These are phyloP conservation scores for Capromys pilorides DNA, from an alignment of 2,797 vertebrate species.

Conservation along the genomic window DNA sequence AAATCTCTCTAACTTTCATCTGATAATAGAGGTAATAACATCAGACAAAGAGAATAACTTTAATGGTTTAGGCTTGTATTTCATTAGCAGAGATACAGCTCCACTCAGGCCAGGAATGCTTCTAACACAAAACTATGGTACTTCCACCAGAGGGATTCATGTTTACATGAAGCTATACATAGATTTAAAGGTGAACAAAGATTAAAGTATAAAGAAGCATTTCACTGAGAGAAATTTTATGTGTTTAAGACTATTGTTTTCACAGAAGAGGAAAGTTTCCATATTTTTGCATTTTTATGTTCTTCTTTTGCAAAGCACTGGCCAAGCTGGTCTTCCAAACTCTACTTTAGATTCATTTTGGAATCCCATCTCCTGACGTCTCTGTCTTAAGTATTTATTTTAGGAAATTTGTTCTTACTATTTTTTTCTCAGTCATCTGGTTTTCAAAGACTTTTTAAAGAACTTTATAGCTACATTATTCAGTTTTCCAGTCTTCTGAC, in stretches of 20 bases:
- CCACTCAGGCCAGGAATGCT: not conserved
- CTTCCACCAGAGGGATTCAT: not conserved
- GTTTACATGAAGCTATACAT: not conserved
- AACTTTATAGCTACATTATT: not conserved
- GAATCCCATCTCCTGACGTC: not conserved
- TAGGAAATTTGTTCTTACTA: not conserved
- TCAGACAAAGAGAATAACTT: not conserved
- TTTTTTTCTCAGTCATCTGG: not conserved
- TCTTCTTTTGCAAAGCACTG: not conserved
- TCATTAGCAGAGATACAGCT: not conserved
- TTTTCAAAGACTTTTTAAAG: not conserved
- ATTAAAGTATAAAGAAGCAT: not conserved
- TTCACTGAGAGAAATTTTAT: not conserved
- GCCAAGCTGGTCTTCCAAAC: not conserved
- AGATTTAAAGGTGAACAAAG: not conserved
- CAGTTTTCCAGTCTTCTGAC: not conserved
- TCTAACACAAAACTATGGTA: not conserved
- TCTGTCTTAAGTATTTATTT: not conserved
- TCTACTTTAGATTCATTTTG: not conserved
- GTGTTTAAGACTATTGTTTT: not conserved
- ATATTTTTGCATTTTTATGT: not conserved
- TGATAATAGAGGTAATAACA: not conserved
- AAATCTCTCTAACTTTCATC: not conserved
- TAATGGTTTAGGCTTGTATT: not conserved
- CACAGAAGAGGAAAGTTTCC: not conserved